These are phyloP conservation scores for Myopa testacea DNA, from an alignment of 2,888 invertebrate genomes.

Conservation along the genomic window DNA sequence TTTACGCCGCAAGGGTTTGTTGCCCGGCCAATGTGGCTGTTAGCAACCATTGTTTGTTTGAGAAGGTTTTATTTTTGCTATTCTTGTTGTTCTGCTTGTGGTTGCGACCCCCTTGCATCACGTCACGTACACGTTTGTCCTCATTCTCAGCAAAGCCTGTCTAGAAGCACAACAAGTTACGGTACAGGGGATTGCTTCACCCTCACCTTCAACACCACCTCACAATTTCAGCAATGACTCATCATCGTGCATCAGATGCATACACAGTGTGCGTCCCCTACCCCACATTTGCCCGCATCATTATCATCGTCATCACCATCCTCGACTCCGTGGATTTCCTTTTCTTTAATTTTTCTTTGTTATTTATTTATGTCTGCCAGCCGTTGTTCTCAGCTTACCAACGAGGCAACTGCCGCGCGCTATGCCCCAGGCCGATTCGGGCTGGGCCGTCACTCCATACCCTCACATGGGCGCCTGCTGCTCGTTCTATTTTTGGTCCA, in stretches of 20 bases:
- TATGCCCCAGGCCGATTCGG: background rate
- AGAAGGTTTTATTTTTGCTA: constrained; percentile 21
- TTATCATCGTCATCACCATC: constrained; percentile 11
- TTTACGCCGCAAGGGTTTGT: constrained; percentile 13
- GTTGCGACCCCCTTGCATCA: constrained; percentile 39
- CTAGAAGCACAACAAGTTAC: constrained; percentile 23
- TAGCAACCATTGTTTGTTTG: constrained; percentile 2
- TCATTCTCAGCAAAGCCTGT: constrained; percentile 49
- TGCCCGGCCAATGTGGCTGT: constrained; percentile 3
- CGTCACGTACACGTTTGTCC: constrained; percentile 54
- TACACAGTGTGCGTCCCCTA: constrained; percentile 15
- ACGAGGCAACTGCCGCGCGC: background rate
- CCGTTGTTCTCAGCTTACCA: background rate
- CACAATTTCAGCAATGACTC: constrained; percentile 24
- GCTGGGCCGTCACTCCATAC: background rate
- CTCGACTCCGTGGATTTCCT: constrained; percentile 1
- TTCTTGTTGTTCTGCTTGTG: constrained; percentile 33
- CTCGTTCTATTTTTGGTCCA: constrained; percentile 41
- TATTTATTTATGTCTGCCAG: constrained; percentile 32
- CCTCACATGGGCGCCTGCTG: constrained; percentile 21
- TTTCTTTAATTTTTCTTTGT: background rate
- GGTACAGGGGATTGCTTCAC: constrained; percentile 12
- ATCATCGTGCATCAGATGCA: constrained; percentile 25
- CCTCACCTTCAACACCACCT: background rate
- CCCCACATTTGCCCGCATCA: constrained; percentile 3